Base-by-base conservation (phyloP, 2,888 invertebrate genomes). In the Dicycla oo region DNA sequence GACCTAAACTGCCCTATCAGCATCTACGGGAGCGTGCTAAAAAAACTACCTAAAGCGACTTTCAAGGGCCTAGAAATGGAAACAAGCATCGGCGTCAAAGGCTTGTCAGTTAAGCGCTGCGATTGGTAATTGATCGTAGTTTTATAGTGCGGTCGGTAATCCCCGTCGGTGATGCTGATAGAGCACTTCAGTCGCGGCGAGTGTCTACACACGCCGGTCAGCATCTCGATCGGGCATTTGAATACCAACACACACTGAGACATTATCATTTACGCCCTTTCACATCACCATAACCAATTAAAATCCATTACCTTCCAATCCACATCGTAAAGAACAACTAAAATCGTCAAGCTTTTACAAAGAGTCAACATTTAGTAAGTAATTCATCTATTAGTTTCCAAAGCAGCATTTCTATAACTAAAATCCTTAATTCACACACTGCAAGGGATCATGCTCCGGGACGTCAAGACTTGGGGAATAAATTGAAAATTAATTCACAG, bases 221-320 rank as follows among this genome's bases (percentile, higher is more conserved):
- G 95, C 96, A 95, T 95, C 95, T 94, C 95, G 94, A 95, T 96
- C 96, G 96, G 95, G 96, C 97, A 97, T 97, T 97, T 97, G 97
- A 97, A 97, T 97, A 97, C 97, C 97, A 97, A 97, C 97, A 97
- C 97, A 97, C 95, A 95, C 95, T 93, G 92, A 94, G 89, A 92
- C 90, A 92, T 90, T 86, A 92, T 92, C 91, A 93, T 93, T 90
- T 92, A 94, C 94, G 93, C 93, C 94, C 95, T 94, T 94, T 93
- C 93, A 95, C 93, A 94, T 94, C 94, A 93, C 92, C 95, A 95
- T 91, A 94, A 95, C 94, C 95, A 95, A 94, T 93, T 93, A 93
- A 95, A 95, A 94, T 92, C 92, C 92, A 94, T 96, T 95, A 95
- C 96, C 95, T 96, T 95, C 92, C 94, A 96, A 95, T 96, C 96